These are phyloP conservation scores for Euura saliciscinereae DNA, from an alignment of 1,140 invertebrate species.

Conservation along the genomic window DNA sequence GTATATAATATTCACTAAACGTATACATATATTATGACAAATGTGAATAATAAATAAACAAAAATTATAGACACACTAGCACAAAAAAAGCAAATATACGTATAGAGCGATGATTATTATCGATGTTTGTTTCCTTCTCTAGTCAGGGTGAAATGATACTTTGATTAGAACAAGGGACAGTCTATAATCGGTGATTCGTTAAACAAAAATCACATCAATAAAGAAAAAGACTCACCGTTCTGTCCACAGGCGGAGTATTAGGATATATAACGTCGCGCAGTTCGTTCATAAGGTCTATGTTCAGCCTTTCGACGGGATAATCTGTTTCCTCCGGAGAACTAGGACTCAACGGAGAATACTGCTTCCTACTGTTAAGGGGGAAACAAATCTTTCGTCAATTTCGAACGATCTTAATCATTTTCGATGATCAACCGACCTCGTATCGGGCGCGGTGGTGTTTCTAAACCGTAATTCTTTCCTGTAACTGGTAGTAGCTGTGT, in stretches of 20 bases:
- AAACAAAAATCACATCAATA: not conserved
- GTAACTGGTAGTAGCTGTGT: slow-evolving; percentile 58
- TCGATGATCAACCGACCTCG: slow-evolving; percentile 44
- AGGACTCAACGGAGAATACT: slow-evolving; percentile 62
- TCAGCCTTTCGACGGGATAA: slow-evolving; percentile 52
- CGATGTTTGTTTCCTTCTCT: too few relatives aligned
- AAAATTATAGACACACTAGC: not conserved
- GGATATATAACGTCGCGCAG: slow-evolving; percentile 67
- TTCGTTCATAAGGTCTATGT: slow-evolving; percentile 72
- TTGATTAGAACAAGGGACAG: too few relatives aligned
- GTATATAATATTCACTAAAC: not conserved
- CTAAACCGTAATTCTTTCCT: slow-evolving; percentile 58
- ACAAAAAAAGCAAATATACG: not conserved
- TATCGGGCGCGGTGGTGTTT: slow-evolving; percentile 52
- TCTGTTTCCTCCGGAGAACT: slow-evolving; percentile 60
- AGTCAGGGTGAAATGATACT: too few relatives aligned
- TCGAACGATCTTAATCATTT: slow-evolving; percentile 11
- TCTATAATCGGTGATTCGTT: too few relatives aligned
- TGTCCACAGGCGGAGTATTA: slow-evolving; percentile 60
- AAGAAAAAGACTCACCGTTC: slow-evolving; percentile 57
- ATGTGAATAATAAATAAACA: not conserved
- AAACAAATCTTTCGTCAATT: slow-evolving; percentile 17
- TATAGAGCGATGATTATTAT: not conserved
- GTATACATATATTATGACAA: not conserved
- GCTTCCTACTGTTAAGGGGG: slow-evolving; percentile 49